Evolutionary conservation across 2,888 invertebrate genomes (phyloP), one percentile per base, ranked within the genome.

Genomic region (Mythimna albipuncta): DNA sequence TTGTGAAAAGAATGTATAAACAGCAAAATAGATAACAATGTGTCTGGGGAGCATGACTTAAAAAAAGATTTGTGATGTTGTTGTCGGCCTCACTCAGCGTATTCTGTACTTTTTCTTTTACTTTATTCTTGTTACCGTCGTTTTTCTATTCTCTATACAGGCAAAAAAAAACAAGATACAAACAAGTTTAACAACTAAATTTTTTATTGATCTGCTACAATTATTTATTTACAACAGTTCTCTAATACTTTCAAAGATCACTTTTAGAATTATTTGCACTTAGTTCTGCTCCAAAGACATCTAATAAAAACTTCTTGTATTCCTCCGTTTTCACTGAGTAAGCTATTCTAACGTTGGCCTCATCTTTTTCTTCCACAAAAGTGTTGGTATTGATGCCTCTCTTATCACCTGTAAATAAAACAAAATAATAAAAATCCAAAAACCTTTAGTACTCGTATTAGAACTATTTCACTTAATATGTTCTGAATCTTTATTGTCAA

Each of bases 311-410:
- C 54, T 91, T 71, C 58, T 88, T 88, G 69, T 93, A 94, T 57
- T 91, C 87, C 73, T 93, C 92, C 47, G 86, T 81, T 54, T 93
- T 92, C 2, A 91, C 77, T 0, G 93, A 90, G 73, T 93, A 91
- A 6, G 91, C 84, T 10, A 94, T 79, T 83, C 92, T 89, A 0
- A 93, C 91, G 62, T 94, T 95, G 0, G 92, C 93, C 6, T 92
- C 82, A 13, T 89, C 84, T 77, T 93, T 91, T 0, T 89, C 88
- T 0, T 89, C 88, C 0, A 91, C 91, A 32, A 94, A 92, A 0
- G 77, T 81, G 54, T 94, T 92, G 9, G 89, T 91, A 41, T 89
- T 91, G 0, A 91, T 81, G 0, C 95, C 95, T 88, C 94, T 89
- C 65, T 88, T 79, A 0, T 89, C 87, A 64, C 92, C 94, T 94